phyloP scores from a whole-genome alignment of 37 sponge, comb jelly and placozoan species.

The Mnemiopsis leidyi region DNA sequence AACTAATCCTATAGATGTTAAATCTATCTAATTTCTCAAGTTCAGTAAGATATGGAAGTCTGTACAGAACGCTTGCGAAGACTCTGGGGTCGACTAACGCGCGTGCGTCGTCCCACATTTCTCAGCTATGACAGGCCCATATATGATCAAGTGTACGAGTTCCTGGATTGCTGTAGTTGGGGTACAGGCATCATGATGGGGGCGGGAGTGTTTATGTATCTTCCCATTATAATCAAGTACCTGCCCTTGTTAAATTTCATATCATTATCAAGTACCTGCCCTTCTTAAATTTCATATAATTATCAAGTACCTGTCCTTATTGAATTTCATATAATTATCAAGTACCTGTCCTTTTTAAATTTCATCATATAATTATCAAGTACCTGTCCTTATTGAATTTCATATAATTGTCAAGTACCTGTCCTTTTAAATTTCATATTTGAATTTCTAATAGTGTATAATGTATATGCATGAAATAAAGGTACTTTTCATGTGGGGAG shows the following conservation, averaged over 20 bases:
- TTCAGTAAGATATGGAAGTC: no score
- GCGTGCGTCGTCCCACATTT: not conserved
- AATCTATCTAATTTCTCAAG: no score
- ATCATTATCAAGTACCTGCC: not conserved
- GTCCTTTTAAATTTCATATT: not conserved
- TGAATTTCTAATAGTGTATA: not conserved
- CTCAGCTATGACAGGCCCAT: not conserved
- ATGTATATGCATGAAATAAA: no score
- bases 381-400: not conserved
- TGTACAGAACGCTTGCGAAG: not conserved
- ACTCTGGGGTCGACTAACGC: not conserved
- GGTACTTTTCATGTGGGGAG: no score
- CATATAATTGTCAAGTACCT: not conserved
- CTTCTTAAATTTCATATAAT: not conserved
- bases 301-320: not conserved
- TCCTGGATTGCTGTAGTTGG: slow-evolving; percentile 4
- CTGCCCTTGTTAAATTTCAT: not conserved
- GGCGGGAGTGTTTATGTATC: not conserved
- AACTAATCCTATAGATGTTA: no score
- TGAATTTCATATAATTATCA: not conserved
- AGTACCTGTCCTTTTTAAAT: not conserved
- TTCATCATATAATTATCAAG: not conserved
- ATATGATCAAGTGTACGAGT: not conserved
- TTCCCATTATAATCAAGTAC: not conserved
- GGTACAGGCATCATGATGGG: slow-evolving; percentile 28